phyloP scores from a whole-genome alignment of 2,888 invertebrate genomes.

The Tubulanus polymorphus region DNA sequence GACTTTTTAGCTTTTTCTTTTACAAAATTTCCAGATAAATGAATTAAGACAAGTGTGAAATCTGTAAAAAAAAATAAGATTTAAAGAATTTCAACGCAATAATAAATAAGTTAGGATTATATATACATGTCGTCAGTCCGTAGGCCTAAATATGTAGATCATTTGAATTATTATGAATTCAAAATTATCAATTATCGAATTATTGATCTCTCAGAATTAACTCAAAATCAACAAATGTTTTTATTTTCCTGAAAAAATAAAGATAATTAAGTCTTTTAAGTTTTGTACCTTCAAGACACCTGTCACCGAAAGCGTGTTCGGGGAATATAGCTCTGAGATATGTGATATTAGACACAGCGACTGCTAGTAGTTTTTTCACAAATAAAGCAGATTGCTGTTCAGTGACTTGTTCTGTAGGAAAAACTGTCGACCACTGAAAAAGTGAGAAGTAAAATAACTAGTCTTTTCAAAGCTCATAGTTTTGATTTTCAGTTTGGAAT shows the following conservation, averaged over 20 bases:
- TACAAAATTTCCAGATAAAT: not conserved
- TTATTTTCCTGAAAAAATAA: too few relatives aligned
- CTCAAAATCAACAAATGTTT: too few relatives aligned
- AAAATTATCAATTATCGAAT: too few relatives aligned
- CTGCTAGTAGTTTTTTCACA: conserved; percentile 54
- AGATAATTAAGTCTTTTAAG: not conserved
- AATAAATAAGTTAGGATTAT: too few relatives aligned
- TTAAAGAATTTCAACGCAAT: too few relatives aligned
- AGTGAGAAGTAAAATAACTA: too few relatives aligned
- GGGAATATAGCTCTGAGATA: conserved; percentile 55
- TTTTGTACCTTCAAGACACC: conserved; percentile 50
- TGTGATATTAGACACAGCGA: conserved; percentile 53
- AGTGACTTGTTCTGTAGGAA: conserved; percentile 49
- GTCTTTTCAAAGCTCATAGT: too few relatives aligned
- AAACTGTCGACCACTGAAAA: conserved; percentile 51
- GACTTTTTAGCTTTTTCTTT: not conserved
- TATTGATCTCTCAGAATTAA: too few relatives aligned
- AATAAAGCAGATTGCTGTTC: conserved; percentile 50
- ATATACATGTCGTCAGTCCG: not conserved
- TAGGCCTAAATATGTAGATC: not conserved
- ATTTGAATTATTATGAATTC: too few relatives aligned
- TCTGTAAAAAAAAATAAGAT: not conserved
- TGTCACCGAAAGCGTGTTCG: conserved; percentile 53
- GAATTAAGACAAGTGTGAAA: not conserved
- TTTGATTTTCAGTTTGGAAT: too few relatives aligned